phyloP scores from a whole-genome alignment of 2,797 vertebrate genomes.

The Danio aesculapii region DNA sequence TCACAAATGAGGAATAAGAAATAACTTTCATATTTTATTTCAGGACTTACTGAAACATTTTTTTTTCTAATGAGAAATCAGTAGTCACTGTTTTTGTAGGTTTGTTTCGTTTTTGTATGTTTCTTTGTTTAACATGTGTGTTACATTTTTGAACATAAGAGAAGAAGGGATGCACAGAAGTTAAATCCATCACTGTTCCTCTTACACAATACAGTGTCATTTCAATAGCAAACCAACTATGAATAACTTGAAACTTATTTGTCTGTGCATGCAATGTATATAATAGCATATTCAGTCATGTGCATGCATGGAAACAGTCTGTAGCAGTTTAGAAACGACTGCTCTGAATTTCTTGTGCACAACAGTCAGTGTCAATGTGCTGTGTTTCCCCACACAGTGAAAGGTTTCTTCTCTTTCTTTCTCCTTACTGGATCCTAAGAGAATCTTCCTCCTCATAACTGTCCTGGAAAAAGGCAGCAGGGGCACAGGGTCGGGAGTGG shows the following conservation, averaged over 20 bases:
- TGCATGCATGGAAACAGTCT: slow-evolving; percentile 31
- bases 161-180: not conserved
- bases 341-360: not conserved
- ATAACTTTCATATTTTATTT: not conserved
- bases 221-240: slow-evolving; percentile 1
- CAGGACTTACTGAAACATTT: not conserved
- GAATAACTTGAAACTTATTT: not conserved
- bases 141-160: not conserved
- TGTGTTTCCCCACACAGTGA: slow-evolving; percentile 27
- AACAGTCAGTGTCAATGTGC: slow-evolving; percentile 4
- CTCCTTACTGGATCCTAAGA: slow-evolving; percentile 27
- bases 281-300: slow-evolving; percentile 10
- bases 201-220: not conserved
- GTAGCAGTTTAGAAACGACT: slow-evolving; percentile 34
- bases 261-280: not conserved
- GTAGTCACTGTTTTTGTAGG: not conserved
- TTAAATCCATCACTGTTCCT: too few relatives aligned
- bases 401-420: slow-evolving; percentile 16
- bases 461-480: slow-evolving; percentile 48
- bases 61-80: not conserved
- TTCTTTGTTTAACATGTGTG: not conserved
- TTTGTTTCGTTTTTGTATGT: not conserved
- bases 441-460: slow-evolving; percentile 34
- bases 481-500: slow-evolving; percentile 28
- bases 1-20: slow-evolving; percentile 2